These are phyloP conservation scores for Myotis pilosus DNA, from an alignment of 2,797 vertebrate species.

Conservation along the genomic window DNA sequence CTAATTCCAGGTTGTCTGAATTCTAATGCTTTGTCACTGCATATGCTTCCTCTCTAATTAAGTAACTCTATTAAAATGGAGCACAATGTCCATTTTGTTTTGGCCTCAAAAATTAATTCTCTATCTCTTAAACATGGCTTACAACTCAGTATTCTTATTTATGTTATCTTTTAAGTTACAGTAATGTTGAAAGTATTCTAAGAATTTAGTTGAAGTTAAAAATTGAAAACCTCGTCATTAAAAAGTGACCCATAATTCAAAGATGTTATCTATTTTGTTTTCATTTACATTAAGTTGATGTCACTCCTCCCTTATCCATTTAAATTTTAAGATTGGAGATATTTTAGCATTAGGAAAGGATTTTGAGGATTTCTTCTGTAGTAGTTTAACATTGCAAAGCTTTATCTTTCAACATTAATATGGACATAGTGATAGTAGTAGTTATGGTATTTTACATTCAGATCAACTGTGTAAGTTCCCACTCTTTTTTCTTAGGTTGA, in stretches of 20 bases:
- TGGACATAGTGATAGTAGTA: neutral
- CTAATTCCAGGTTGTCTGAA: neutral
- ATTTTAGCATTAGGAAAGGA: neutral
- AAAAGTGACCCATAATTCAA: constrained; percentile 40
- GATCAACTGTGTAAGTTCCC: neutral
- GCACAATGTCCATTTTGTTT: constrained; percentile 6
- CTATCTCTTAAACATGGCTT: constrained; percentile 14
- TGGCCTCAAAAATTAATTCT: constrained; percentile 37
- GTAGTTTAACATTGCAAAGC: neutral
- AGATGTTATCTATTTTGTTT: neutral
- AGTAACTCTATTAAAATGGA: constrained; percentile 5
- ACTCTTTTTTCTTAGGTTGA: neutral
- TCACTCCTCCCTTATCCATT: neutral
- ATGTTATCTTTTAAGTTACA: neutral
- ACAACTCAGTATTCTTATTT: neutral
- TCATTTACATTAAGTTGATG: neutral
- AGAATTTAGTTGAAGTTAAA: constrained; percentile 27
- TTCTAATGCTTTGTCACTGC: neutral
- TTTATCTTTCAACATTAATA: neutral
- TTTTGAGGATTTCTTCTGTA: constrained; percentile 23
- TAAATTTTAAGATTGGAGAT: constrained; percentile 19
- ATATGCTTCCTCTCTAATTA: neutral
- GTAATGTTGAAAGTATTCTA: neutral
- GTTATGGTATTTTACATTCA: neutral
- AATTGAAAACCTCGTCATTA: constrained; percentile 15